Evolutionary conservation across 2,797 vertebrate genomes (phyloP), one percentile per base, ranked within the genome.

Genomic region (Notoglanidium macrostoma): DNA sequence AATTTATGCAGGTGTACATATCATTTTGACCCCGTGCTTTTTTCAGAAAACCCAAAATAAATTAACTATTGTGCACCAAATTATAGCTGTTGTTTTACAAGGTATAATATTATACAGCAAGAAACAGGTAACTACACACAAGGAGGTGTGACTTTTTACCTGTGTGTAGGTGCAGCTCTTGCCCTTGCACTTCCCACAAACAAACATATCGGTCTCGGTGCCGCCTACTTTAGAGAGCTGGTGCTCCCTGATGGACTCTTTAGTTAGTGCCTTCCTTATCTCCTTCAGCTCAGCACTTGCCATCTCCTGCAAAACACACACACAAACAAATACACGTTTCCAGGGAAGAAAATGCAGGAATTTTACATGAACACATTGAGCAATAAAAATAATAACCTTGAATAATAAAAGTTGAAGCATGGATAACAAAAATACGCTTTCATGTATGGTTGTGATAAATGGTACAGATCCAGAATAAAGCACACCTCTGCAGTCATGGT

Each of bases 81-180:
- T 35, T 35, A 35, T 35, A 35, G 35, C 35, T 35, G 35, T 35
- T 35, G 35, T 35, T 35, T 35, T 35, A 35, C 35, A 35, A 35
- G 35, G 35, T 35, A 46, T 7, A 9, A 9, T 49, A 73, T 51
- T 76, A 49, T n/a, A 55, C 29, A 55, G 29, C 7, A 29, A 26
- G 78, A 44, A 44, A 15, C 35, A 26, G 21, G 2, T 23, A 79
- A 59, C 54, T 23, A 35, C 40, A 46, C 8, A 7, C 8, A 83
- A 29, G 4, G 21, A 44, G 46, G 44, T 32, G 35, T 63, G 21
- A 23, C 12, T 19, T 63, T 32, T 29, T 85, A 98, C 98, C 97
- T 99, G 98, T 0, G 97, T 98, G 92, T 99, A 99, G 19, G 97
- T 96, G 92, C 98, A 99, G 94, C 95, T 98, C 95, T 98, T 99